Percentiles rank a stretch among this genome's conserved stretches.
phyloP scores from a whole-genome alignment of 2,797 vertebrate genomes.

The Bovichtus diacanthus region DNA sequence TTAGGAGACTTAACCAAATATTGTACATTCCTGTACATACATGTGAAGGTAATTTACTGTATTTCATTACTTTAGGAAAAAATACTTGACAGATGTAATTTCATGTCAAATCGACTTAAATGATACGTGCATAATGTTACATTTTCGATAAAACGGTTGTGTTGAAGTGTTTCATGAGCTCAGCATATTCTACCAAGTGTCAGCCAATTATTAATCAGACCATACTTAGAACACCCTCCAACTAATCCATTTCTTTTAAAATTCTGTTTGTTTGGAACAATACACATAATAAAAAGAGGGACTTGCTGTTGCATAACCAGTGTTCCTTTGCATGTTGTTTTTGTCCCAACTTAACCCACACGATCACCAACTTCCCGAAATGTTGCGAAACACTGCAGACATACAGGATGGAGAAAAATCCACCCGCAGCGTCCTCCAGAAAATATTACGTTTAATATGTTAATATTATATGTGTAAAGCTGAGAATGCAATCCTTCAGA shows the following conservation, averaged over 20 bases:
- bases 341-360: background rate
- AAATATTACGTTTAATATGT: background rate
- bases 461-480: no score
- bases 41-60: no score
- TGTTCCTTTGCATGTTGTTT: background rate
- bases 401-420: background rate
- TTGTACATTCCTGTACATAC: no score
- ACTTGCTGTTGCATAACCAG: no score
- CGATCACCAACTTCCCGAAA: background rate
- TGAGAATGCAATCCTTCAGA: background rate
- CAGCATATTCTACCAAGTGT: background rate
- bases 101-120: no score
- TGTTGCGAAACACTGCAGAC: slow-evolving; percentile 11
- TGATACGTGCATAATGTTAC: no score
- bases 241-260: background rate
- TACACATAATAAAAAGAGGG: background rate
- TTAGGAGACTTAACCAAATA: no score
- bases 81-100: no score
- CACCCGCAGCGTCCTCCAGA: background rate
- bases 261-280: background rate
- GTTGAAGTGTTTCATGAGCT: no score
- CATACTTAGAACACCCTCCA: background rate
- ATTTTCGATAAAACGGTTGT: no score
- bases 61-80: no score
- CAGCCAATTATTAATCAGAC: background rate